Percentiles rank a stretch among this genome's conserved stretches.
Conservation (phyloP, 2,797 vertebrate genomes). For the Xenentodon cancila region DNA sequence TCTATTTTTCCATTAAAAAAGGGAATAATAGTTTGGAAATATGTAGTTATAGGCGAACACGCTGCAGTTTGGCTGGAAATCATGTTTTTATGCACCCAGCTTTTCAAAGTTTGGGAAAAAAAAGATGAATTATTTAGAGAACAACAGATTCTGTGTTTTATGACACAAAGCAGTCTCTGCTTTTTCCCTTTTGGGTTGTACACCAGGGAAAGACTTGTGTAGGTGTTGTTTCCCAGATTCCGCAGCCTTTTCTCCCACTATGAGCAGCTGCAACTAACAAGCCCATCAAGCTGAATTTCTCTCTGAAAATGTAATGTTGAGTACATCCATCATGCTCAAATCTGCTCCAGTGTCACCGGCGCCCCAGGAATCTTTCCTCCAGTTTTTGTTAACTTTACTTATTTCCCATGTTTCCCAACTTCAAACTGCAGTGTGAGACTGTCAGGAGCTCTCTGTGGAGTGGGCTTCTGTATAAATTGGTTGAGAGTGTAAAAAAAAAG, state of each 20-base stretch:
- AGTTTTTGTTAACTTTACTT: constrained; percentile 44
- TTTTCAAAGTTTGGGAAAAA: not conserved
- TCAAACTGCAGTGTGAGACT: not conserved
- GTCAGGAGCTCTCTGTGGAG: constrained; percentile 18
- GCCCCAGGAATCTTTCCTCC: constrained; percentile 55
- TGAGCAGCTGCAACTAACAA: constrained; percentile 34
- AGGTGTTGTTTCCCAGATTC: constrained; percentile 24
- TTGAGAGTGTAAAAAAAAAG: constrained; percentile 35
- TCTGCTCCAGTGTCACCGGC: constrained; percentile 40
- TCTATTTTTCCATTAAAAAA: constrained; percentile 32
- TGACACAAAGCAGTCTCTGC: not conserved
- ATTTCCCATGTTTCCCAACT: constrained; percentile 16
- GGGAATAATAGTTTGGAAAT: constrained; percentile 24
- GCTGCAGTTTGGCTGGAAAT: too few relatives aligned
- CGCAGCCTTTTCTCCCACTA: constrained; percentile 27
- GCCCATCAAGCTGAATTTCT: constrained; percentile 16
- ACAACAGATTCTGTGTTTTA: constrained; percentile 9
- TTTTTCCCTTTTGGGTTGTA: not conserved
- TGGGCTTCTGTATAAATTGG: constrained; percentile 36
- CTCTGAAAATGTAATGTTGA: constrained; percentile 43
- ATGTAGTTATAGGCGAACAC: not conserved
- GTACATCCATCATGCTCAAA: constrained; percentile 64
- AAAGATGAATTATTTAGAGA: not conserved
- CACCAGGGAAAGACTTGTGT: not conserved
- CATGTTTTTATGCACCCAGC: too few relatives aligned